Percentiles rank a stretch among this genome's conserved stretches.
Conservation (phyloP, 2,888 invertebrate genomes). For the Heliothis peltigera region DNA sequence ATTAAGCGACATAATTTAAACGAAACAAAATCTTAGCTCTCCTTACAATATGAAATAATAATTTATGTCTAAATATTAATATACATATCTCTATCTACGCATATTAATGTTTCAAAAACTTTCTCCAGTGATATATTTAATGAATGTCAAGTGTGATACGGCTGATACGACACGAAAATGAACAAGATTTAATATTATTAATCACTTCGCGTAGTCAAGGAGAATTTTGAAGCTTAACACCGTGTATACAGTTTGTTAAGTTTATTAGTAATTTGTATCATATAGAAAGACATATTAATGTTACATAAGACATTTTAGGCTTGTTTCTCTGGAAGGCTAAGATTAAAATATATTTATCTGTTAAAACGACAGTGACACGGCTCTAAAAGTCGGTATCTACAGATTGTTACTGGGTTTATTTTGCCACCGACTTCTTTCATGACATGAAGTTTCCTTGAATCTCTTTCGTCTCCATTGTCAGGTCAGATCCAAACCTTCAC, state of each 20-base stretch:
- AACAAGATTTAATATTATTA: conserved; percentile 1
- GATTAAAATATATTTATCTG: too few relatives aligned
- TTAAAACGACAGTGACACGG: too few relatives aligned
- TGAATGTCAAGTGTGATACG: neutral
- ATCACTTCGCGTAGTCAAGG: neutral
- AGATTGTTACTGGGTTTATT: too few relatives aligned
- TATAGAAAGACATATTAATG: neutral
- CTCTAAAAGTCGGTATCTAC: too few relatives aligned
- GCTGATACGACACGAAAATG: neutral
- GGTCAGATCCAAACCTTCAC: too few relatives aligned
- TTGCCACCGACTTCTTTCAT: too few relatives aligned
- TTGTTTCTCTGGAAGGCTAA: neutral
- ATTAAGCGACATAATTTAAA: too few relatives aligned
- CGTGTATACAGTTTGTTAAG: neutral
- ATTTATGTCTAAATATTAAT: too few relatives aligned
- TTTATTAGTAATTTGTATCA: neutral
- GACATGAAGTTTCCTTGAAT: too few relatives aligned
- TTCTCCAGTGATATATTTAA: neutral
- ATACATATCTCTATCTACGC: neutral
- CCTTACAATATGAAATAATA: too few relatives aligned
- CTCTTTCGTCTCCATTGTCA: too few relatives aligned
- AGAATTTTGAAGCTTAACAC: neutral
- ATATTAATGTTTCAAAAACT: neutral
- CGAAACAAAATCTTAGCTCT: too few relatives aligned
- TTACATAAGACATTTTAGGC: neutral